These are phyloP conservation scores for Clunio marinus DNA, from an alignment of 2,888 invertebrate species.

Conservation along the genomic window DNA sequence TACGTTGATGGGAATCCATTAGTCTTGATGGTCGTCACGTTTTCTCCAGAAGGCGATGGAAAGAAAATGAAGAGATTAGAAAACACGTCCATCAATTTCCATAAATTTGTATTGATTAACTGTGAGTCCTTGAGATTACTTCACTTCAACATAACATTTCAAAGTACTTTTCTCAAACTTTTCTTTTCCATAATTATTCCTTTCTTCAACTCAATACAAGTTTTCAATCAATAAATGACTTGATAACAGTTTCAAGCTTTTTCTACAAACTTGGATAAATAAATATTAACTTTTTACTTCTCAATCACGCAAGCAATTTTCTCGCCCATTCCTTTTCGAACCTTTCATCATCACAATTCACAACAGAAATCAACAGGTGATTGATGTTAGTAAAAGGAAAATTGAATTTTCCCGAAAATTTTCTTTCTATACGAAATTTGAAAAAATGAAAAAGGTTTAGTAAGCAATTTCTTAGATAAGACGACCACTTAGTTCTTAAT, in stretches of 20 bases:
- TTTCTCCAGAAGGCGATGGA: not conserved
- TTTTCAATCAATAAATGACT: too few relatives aligned
- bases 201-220: too few relatives aligned
- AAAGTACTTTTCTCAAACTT: not conserved
- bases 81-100: not conserved
- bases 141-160: too few relatives aligned
- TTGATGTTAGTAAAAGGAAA: not conserved
- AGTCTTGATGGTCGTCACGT: conserved; percentile 18
- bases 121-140: not conserved
- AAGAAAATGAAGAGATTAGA: not conserved
- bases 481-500: too few relatives aligned
- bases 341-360: too few relatives aligned
- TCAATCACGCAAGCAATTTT: not conserved
- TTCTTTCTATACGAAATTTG: not conserved
- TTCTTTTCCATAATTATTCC: too few relatives aligned
- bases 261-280: too few relatives aligned
- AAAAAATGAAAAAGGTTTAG: too few relatives aligned
- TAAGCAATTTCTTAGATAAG: too few relatives aligned
- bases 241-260: too few relatives aligned
- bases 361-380: not conserved
- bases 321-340: too few relatives aligned
- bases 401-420: not conserved
- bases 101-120: conserved; percentile 28
- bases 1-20: conserved; percentile 16
- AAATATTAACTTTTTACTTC: not conserved